A percentile compares a stretch with the other conserved stretches of the same genome.
Conservation (phyloP, 2,888 invertebrate genomes). For the Tetranychus piercei region DNA sequence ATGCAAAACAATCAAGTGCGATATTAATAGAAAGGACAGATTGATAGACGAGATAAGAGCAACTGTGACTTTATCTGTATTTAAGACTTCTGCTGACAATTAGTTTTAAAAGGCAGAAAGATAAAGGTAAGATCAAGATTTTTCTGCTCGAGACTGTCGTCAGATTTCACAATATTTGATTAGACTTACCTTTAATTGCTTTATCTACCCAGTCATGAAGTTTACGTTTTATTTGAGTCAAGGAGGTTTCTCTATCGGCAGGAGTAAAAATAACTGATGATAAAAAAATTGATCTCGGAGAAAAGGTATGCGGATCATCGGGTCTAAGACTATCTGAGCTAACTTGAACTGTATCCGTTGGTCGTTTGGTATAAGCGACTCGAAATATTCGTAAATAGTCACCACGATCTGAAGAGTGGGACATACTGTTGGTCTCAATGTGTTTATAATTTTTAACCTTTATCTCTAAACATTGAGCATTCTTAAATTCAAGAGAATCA, state of each 20-base stretch:
- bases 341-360: neutral
- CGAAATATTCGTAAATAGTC: constrained; percentile 26
- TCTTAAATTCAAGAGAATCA: constrained; percentile 19
- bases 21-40: too few relatives aligned
- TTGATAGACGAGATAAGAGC: too few relatives aligned
- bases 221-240: constrained; percentile 1
- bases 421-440: constrained; percentile 25
- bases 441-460: constrained; percentile 22
- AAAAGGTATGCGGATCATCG: neutral
- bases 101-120: too few relatives aligned
- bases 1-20: too few relatives aligned
- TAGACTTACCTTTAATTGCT: neutral
- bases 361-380: constrained; percentile 20
- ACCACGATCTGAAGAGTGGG: constrained; percentile 25
- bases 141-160: too few relatives aligned
- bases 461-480: constrained; percentile 25
- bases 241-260: neutral
- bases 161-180: too few relatives aligned
- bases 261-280: constrained; percentile 14
- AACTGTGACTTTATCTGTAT: too few relatives aligned
- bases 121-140: too few relatives aligned
- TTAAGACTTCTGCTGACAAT: too few relatives aligned
- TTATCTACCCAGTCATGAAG: constrained; percentile 6
- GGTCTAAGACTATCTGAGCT: neutral
- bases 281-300: neutral